Conservation (phyloP, 1,140 invertebrate species). For the Pseudomyrmex flavicornis region DNA sequence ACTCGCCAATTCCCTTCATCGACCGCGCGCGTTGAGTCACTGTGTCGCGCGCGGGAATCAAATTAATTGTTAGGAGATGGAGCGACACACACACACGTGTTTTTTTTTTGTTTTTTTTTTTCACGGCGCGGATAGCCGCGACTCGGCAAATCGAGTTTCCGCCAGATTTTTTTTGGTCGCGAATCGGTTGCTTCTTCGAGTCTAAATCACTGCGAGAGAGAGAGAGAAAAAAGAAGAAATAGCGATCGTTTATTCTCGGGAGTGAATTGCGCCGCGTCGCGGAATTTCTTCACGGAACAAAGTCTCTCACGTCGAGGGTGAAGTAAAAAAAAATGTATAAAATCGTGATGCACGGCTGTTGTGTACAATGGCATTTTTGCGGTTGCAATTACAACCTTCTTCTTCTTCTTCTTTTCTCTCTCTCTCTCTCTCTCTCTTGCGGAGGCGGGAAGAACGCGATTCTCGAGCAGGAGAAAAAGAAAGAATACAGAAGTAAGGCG, state of each 20-base stretch:
- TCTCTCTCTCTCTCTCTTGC: too few species aligned
- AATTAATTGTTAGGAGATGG: slow-evolving; percentile 59
- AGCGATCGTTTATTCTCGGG: background rate
- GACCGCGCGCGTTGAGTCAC: slow-evolving; percentile 45
- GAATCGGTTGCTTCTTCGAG: too few species aligned
- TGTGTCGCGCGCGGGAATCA: slow-evolving; percentile 58
- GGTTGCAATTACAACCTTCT: slow-evolving; percentile 8
- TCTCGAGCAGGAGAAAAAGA: background rate
- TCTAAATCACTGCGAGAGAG: too few species aligned
- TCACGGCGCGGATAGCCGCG: background rate
- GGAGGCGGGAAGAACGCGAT: background rate
- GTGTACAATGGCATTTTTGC: background rate
- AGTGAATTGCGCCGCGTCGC: background rate
- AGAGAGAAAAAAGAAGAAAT: too few species aligned
- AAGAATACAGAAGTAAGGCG: background rate
- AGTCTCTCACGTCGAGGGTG: background rate
- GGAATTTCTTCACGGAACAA: background rate
- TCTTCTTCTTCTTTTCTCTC: background rate
- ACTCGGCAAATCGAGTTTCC: background rate
- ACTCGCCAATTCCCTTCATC: background rate
- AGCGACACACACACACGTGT: background rate
- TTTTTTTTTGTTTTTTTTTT: background rate
- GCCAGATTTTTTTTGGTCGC: background rate
- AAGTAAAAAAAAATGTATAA: too few species aligned
- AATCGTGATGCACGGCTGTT: background rate